These are phyloP conservation scores for Drosophila funebris DNA, from an alignment of 1,140 invertebrate species.

Conservation along the genomic window DNA sequence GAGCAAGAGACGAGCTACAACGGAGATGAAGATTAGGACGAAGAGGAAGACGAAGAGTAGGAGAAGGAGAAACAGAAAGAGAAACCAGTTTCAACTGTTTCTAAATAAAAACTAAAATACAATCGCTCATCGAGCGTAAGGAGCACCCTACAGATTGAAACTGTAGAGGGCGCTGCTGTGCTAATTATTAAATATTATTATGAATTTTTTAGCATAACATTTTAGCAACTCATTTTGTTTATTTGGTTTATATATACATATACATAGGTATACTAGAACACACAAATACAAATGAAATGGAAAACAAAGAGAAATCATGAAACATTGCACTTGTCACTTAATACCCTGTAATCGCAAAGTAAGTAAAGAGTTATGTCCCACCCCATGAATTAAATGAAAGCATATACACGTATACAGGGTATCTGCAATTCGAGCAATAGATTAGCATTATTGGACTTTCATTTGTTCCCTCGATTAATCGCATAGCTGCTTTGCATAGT, in stretches of 20 bases:
- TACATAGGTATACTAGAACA: background rate
- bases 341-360: background rate
- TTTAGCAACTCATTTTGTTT: background rate
- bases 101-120: background rate
- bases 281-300: background rate
- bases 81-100: slow-evolving; percentile 16
- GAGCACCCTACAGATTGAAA: background rate
- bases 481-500: background rate
- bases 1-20: background rate
- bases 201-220: background rate
- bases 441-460: background rate
- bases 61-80: background rate
- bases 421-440: background rate
- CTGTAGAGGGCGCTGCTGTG: slow-evolving; percentile 1
- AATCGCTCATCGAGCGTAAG: no score
- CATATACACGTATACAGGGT: background rate
- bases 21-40: background rate
- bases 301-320: background rate
- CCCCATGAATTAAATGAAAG: background rate
- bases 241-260: background rate
- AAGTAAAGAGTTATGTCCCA: background rate
- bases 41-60: background rate
- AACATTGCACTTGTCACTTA: background rate
- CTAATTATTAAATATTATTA: slow-evolving; percentile 6
- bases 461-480: background rate